Conservation (phyloP, 1,140 invertebrate species). For the Aphis craccivora region DNA sequence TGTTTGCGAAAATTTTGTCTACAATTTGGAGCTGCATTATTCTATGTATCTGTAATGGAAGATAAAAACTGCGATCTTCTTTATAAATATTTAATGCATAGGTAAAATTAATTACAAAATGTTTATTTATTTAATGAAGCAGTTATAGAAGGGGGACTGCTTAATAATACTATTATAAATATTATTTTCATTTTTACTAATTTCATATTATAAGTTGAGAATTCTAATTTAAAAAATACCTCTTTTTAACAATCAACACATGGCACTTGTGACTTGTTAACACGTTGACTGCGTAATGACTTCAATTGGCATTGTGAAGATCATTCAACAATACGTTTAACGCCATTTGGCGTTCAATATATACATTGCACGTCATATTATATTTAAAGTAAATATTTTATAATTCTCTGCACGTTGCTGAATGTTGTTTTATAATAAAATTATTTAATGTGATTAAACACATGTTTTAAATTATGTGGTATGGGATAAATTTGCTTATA, state of each 20-base stretch:
- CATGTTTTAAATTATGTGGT: not conserved
- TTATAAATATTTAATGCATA: conserved; percentile 97
- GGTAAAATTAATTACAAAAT: conserved; percentile 17
- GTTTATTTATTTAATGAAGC: not conserved
- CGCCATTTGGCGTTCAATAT: too few relatives aligned
- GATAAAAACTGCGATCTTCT: conserved; percentile 99
- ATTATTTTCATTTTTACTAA: not conserved
- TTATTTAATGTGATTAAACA: too few relatives aligned
- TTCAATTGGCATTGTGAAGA: too few relatives aligned
- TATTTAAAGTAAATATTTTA: too few relatives aligned
- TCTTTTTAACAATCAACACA: not conserved
- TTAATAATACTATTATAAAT: not conserved
- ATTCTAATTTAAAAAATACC: not conserved
- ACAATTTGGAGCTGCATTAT: conserved; percentile 93
- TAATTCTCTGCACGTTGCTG: too few relatives aligned
- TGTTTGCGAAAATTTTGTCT: conserved; percentile 97
- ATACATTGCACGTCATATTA: too few relatives aligned
- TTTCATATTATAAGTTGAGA: not conserved
- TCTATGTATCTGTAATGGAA: conserved; percentile 98
- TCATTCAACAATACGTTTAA: too few relatives aligned
- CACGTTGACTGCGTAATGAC: too few relatives aligned
- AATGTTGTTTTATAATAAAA: too few relatives aligned
- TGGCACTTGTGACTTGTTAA: not conserved
- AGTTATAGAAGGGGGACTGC: too few relatives aligned
- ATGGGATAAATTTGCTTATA: not conserved